Conservation (phyloP, 2,888 invertebrate species). For the Orgyia antiqua region DNA sequence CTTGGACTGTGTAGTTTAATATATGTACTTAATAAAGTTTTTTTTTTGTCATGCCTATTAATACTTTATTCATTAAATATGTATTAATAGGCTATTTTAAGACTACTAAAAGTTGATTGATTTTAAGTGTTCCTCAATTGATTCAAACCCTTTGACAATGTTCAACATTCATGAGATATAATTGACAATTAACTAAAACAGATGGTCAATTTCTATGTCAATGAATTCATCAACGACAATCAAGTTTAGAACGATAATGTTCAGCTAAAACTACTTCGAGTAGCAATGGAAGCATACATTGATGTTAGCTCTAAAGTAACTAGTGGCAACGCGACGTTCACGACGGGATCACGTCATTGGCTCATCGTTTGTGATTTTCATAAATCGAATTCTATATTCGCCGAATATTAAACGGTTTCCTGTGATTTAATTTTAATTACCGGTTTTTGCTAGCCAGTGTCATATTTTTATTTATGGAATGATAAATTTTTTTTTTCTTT, state of each 20-base stretch:
- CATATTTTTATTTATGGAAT: not conserved
- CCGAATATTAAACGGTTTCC: slow-evolving; percentile 1
- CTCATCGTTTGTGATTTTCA: slow-evolving; percentile 22
- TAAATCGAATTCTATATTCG: slow-evolving; percentile 17
- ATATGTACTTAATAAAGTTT: too few relatives aligned
- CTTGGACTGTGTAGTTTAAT: too few relatives aligned
- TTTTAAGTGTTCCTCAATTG: too few relatives aligned
- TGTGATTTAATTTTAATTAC: not conserved
- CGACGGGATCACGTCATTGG: slow-evolving; percentile 42
- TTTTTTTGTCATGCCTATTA: too few relatives aligned
- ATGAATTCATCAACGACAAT: slow-evolving; percentile 46
- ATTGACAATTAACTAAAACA: slow-evolving; percentile 30
- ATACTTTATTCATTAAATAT: too few relatives aligned
- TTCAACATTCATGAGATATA: too few relatives aligned
- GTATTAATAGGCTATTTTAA: too few relatives aligned
- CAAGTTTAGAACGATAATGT: slow-evolving; percentile 26
- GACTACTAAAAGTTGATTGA: too few relatives aligned
- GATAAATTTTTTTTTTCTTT: not conserved
- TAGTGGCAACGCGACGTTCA: slow-evolving; percentile 43
- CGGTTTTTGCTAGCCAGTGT: slow-evolving; percentile 19
- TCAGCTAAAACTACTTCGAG: slow-evolving; percentile 17
- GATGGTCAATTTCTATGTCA: slow-evolving; percentile 44
- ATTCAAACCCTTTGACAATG: too few relatives aligned
- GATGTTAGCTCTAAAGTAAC: slow-evolving; percentile 21
- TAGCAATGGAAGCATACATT: slow-evolving; percentile 22